phyloP scores from a whole-genome alignment of 2,113 vertebrate genomes.

The Dryoscopus gambensis region DNA sequence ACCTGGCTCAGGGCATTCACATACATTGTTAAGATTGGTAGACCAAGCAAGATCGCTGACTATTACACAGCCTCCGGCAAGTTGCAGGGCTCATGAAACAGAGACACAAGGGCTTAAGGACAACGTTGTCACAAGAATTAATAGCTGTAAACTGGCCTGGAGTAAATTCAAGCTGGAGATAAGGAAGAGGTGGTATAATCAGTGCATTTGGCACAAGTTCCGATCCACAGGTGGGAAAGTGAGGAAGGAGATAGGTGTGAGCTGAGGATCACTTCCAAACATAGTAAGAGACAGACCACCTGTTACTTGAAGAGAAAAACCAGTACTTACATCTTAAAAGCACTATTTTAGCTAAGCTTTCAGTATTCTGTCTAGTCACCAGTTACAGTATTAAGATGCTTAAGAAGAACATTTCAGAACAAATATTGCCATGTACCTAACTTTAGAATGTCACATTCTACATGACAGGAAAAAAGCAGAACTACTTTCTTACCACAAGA shows the following conservation, averaged over 20 bases:
- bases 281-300: neutral
- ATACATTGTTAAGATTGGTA: too few relatives aligned
- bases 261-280: neutral
- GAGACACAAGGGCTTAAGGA: neutral
- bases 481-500: neutral
- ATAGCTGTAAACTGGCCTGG: neutral
- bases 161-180: neutral
- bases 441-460: neutral
- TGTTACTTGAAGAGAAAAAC: neutral
- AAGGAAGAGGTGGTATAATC: neutral
- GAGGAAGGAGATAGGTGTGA: neutral
- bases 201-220: neutral
- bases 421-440: neutral
- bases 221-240: fast-evolving
- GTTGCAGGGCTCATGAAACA: neutral
- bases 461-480: neutral
- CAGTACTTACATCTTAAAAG: neutral
- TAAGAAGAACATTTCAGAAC: neutral
- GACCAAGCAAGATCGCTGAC: neutral
- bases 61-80: too few relatives aligned
- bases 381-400: neutral
- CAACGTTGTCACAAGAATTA: neutral
- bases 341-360: neutral
- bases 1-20: fast-evolving
- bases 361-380: neutral